Conservation (phyloP, 2,797 vertebrate species). For the Enteromius anoplus region DNA sequence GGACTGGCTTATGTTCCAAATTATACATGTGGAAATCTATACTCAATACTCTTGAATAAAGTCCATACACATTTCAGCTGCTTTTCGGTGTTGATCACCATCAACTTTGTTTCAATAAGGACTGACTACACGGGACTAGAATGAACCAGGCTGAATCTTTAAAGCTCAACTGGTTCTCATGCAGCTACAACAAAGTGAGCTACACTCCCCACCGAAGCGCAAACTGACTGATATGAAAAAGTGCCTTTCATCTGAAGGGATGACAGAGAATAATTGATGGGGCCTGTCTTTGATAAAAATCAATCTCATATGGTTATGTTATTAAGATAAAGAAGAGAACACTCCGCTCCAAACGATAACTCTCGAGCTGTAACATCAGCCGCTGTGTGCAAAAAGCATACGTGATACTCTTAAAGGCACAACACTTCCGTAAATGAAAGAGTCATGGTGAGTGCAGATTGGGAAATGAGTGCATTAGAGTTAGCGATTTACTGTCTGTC, state of each 20-base stretch:
- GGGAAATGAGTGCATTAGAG: slow-evolving; percentile 47
- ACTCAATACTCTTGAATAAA: neutral
- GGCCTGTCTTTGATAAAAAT: slow-evolving; percentile 49
- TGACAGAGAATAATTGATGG: slow-evolving; percentile 58
- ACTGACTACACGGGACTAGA: neutral
- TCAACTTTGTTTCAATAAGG: neutral
- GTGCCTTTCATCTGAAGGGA: slow-evolving; percentile 57
- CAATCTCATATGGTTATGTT: slow-evolving; percentile 40
- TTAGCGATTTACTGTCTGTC: slow-evolving; percentile 44
- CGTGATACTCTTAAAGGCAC: slow-evolving; percentile 13
- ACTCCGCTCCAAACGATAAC: slow-evolving; percentile 52
- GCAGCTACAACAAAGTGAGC: slow-evolving; percentile 40
- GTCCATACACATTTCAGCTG: neutral
- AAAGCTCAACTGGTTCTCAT: slow-evolving; percentile 12
- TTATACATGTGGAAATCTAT: neutral
- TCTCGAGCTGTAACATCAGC: neutral
- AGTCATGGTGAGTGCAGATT: slow-evolving; percentile 20
- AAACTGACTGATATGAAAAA: slow-evolving; percentile 29
- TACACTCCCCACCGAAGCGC: slow-evolving; percentile 43
- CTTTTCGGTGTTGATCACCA: neutral
- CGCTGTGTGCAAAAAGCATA: neutral
- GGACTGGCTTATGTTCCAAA: neutral
- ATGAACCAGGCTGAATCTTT: slow-evolving; percentile 1
- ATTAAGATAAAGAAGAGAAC: slow-evolving; percentile 46
- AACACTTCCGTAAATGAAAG: slow-evolving; percentile 27